These are phyloP conservation scores for Tortricodes alternella DNA, from an alignment of 2,888 invertebrate genomes.

Conservation along the genomic window DNA sequence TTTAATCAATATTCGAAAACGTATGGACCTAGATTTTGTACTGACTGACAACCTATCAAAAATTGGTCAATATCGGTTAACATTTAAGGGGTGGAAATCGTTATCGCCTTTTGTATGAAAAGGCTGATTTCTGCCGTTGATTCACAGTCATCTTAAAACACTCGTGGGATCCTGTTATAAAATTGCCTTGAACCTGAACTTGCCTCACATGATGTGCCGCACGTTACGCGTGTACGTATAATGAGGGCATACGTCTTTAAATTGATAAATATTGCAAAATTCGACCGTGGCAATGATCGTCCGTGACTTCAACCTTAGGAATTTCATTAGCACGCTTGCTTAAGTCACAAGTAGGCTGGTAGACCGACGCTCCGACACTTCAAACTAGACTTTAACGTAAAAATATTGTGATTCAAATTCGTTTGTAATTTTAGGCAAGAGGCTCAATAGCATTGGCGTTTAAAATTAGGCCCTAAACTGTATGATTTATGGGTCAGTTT, in stretches of 20 bases:
- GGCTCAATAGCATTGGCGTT: not conserved
- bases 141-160: too few species aligned
- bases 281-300: constrained; percentile 16
- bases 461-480: not conserved
- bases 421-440: not conserved
- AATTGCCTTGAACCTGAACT: not conserved
- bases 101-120: too few species aligned
- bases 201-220: not conserved
- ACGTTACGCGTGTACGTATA: not conserved
- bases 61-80: too few species aligned
- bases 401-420: not conserved
- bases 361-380: not conserved
- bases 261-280: not conserved
- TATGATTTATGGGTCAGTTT: not conserved
- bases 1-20: too few species aligned
- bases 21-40: too few species aligned
- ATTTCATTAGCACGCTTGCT: constrained; percentile 12
- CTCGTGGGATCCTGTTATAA: too few species aligned
- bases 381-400: not conserved
- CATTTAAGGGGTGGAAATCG: too few species aligned
- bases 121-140: too few species aligned
- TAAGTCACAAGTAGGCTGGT: constrained; percentile 15
- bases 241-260: too few species aligned
- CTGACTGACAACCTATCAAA: too few species aligned
- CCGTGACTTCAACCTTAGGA: constrained; percentile 1